Percentiles rank a stretch among this genome's conserved stretches.
Conservation (phyloP, 2,113 vertebrate genomes). For the Psilopogon haemacephalus region DNA sequence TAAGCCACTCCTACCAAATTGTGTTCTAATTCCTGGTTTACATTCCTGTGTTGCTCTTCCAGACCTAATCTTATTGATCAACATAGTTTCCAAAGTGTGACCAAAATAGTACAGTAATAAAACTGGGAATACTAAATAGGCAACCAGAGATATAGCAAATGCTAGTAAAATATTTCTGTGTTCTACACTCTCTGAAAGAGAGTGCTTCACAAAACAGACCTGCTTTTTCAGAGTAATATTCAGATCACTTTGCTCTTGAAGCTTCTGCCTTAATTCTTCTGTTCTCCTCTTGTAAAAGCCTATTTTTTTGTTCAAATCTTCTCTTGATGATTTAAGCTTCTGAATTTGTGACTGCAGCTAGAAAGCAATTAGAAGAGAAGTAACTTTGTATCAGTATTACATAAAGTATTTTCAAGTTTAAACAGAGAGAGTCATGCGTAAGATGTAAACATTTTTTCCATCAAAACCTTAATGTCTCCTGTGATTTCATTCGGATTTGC, state of each 20-base stretch:
- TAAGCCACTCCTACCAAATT: background rate
- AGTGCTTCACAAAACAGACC: constrained; percentile 68
- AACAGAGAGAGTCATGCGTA: background rate
- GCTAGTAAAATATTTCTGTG: background rate
- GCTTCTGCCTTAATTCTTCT: constrained; percentile 78
- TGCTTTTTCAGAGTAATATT: constrained; percentile 80
- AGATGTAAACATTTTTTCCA: background rate
- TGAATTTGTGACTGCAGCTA: constrained; percentile 82
- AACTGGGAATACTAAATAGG: background rate
- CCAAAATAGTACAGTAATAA: background rate
- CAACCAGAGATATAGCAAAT: background rate
- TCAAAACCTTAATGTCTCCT: background rate
- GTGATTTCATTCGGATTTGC: background rate
- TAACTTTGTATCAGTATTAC: background rate
- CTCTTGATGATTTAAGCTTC: constrained; percentile 70
- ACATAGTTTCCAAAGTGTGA: background rate
- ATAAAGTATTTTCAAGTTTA: background rate
- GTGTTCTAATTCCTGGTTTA: background rate
- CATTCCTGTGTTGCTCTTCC: background rate
- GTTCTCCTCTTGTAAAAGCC: constrained; percentile 76
- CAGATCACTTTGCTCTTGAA: constrained; percentile 84
- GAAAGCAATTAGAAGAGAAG: constrained; percentile 10
- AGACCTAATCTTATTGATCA: background rate
- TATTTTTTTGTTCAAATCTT: constrained; percentile 74
- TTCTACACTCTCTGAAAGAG: background rate